Evolutionary conservation across 2,113 vertebrate species (phyloP).

Genomic region (Lepus americanus): DNA sequence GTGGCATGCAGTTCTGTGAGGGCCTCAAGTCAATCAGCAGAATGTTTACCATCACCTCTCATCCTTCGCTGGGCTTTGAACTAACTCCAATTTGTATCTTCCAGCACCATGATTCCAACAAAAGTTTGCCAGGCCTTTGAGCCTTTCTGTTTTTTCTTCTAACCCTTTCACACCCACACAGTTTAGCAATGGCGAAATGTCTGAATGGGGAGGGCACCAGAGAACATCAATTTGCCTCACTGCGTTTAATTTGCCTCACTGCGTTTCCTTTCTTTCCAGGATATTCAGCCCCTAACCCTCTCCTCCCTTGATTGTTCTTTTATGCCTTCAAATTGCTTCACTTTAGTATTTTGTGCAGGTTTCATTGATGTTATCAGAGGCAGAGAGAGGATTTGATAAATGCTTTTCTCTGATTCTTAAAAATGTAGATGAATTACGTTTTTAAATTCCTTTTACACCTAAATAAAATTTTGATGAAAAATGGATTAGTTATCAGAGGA

Average conservation of each 20-base stretch:
- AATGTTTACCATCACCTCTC: not conserved
- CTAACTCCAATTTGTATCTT: not conserved
- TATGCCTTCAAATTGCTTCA: not conserved
- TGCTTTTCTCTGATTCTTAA: not conserved
- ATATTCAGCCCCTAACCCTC: not conserved
- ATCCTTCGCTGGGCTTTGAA: not conserved
- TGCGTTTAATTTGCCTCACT: not conserved
- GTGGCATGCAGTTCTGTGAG: not conserved
- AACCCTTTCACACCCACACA: not conserved
- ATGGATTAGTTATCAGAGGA: conserved; percentile 42
- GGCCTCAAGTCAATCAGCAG: not conserved
- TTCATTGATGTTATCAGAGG: not conserved
- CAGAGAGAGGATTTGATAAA: not conserved
- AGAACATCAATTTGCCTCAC: not conserved
- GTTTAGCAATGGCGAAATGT: not conserved
- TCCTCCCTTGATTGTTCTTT: not conserved
- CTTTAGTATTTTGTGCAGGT: conserved; percentile 37
- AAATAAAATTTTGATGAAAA: conserved; percentile 37
- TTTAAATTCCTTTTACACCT: conserved; percentile 37
- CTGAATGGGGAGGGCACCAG: not conserved
- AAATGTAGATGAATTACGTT: not conserved
- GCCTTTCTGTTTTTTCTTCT: not conserved
- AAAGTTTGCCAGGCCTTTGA: not conserved
- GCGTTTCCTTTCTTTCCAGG: not conserved
- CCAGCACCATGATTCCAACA: not conserved